These are phyloP conservation scores for Ametastegia equiseti DNA, from an alignment of 2,888 invertebrate genomes.

Conservation along the genomic window DNA sequence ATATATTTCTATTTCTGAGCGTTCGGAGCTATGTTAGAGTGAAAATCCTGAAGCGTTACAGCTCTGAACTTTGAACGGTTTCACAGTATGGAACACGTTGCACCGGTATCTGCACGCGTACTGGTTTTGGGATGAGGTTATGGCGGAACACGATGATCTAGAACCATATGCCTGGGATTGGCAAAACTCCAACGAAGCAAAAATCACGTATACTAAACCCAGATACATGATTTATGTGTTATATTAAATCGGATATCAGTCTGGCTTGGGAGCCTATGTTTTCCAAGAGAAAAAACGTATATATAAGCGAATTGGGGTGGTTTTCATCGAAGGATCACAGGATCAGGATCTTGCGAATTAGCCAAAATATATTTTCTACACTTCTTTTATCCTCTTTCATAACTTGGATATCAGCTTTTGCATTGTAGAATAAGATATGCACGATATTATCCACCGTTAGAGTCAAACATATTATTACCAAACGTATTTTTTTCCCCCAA, in stretches of 20 bases:
- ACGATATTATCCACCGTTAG: too few species aligned
- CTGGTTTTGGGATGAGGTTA: constrained; percentile 10
- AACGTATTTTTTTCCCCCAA: background rate
- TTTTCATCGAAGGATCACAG: background rate
- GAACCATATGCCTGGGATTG: constrained; percentile 61
- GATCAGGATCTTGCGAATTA: constrained; percentile 3
- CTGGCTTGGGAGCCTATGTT: constrained; percentile 48
- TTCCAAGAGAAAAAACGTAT: constrained; percentile 3
- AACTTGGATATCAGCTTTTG: background rate
- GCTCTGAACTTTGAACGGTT: background rate
- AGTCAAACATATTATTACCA: too few species aligned
- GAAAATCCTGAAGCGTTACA: background rate
- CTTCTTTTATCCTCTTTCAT: background rate
- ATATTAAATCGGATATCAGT: constrained; percentile 70
- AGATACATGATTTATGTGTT: constrained; percentile 67
- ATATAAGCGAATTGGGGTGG: background rate
- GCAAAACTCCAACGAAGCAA: constrained; percentile 66
- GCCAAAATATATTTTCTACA: background rate
- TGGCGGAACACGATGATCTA: constrained; percentile 22
- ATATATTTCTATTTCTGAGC: background rate
- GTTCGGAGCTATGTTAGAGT: background rate
- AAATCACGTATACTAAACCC: constrained; percentile 60
- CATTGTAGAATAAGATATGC: background rate
- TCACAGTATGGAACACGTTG: background rate
- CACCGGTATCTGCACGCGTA: constrained; percentile 2